Percentiles rank a stretch among this genome's conserved stretches.
These are phyloP conservation scores for Hybognathus amarus DNA, from an alignment of 2,797 vertebrate genomes.

Conservation along the genomic window DNA sequence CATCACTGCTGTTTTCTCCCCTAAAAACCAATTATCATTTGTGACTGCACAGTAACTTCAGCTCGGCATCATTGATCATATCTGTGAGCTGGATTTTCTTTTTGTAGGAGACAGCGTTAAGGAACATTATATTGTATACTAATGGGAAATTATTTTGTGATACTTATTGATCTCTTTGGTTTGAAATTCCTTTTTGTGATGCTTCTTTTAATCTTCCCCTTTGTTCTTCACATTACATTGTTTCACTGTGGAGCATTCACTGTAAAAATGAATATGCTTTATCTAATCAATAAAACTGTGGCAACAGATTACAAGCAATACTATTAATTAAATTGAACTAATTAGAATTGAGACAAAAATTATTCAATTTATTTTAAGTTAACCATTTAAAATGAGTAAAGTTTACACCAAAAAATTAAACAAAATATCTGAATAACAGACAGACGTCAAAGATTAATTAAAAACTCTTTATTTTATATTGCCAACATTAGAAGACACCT, in stretches of 20 bases:
- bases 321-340: too few species aligned
- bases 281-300: too few species aligned
- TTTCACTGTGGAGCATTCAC: neutral
- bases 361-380: too few species aligned
- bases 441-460: too few species aligned
- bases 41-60: constrained; percentile 47
- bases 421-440: too few species aligned
- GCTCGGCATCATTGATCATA: constrained; percentile 18
- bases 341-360: too few species aligned
- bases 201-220: neutral
- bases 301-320: too few species aligned
- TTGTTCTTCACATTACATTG: neutral
- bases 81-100: neutral
- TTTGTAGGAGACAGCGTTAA: neutral
- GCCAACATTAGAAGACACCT: too few species aligned
- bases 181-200: neutral
- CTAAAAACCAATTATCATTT: constrained; percentile 30
- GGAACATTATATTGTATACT: neutral
- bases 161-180: neutral
- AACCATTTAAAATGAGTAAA: too few species aligned
- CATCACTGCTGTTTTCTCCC: neutral
- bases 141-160: neutral
- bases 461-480: too few species aligned
- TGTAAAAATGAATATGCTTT: too few species aligned
- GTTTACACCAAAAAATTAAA: too few species aligned